Evolutionary conservation across 2,797 vertebrate genomes (phyloP).

Genomic region (Orientallactaga sibirica): DNA sequence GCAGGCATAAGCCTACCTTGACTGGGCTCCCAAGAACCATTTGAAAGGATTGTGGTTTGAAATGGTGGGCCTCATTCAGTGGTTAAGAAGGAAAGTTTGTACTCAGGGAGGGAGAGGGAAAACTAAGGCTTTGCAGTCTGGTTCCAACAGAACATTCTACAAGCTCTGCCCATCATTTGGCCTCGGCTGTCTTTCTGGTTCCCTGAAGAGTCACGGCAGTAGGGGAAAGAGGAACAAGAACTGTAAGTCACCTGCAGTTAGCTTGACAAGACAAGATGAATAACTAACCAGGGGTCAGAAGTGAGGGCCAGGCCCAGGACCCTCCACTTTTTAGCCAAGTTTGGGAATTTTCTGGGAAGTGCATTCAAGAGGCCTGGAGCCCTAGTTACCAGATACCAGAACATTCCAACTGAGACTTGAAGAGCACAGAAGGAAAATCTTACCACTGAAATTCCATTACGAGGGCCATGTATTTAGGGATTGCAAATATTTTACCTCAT

Average conservation of each 20-base stretch:
- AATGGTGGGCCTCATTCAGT: not conserved
- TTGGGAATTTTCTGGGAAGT: not conserved
- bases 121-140: not conserved
- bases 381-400: constrained; percentile 21
- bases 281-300: not conserved
- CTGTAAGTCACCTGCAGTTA: not conserved
- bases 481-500: constrained; percentile 65
- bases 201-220: not conserved
- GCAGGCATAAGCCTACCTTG: not conserved
- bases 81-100: not conserved
- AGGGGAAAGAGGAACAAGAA: not conserved
- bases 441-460: constrained; percentile 58
- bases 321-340: not conserved
- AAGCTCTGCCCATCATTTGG: not conserved
- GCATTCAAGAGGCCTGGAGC: not conserved
- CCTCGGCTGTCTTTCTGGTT: not conserved
- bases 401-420: not conserved
- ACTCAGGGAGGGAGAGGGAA: not conserved
- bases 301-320: not conserved
- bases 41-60: not conserved
- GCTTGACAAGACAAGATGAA: not conserved
- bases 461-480: constrained; percentile 38
- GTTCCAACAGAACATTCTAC: not conserved
- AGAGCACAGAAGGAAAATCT: constrained; percentile 53
- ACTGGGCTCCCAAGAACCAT: not conserved